A percentile compares a stretch with the other conserved stretches of the same genome.
phyloP scores from a whole-genome alignment of 2,113 vertebrate genomes.

The Heterochromis multidens region DNA sequence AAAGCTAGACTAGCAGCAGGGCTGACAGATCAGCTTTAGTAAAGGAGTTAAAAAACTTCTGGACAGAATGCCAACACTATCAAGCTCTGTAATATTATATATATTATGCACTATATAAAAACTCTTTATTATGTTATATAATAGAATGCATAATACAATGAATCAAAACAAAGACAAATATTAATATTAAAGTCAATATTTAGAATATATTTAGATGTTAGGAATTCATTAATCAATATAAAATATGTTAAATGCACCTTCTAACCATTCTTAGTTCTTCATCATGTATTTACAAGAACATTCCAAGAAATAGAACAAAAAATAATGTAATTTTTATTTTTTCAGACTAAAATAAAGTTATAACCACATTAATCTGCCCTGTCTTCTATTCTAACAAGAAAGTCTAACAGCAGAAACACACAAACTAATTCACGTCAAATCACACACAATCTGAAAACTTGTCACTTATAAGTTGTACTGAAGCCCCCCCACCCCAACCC shows the following conservation, averaged over 20 bases:
- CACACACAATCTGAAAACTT: background rate
- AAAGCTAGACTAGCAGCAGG: too few species aligned
- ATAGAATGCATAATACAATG: background rate
- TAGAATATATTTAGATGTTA: accelerated
- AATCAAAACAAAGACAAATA: background rate
- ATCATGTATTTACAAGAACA: background rate
- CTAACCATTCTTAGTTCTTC: background rate
- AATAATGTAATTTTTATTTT: background rate
- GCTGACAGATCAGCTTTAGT: too few species aligned
- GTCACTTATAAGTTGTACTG: background rate
- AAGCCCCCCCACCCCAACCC: background rate
- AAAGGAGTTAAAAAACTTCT: too few species aligned
- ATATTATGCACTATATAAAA: background rate
- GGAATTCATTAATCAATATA: background rate
- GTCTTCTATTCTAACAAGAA: background rate
- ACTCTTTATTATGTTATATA: too few species aligned
- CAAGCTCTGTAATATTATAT: background rate
- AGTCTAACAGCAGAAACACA: background rate
- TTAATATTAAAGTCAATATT: background rate
- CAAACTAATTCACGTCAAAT: background rate
- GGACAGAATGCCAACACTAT: too few species aligned
- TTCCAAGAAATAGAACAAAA: background rate
- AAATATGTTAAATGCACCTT: background rate
- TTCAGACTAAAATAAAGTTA: background rate
- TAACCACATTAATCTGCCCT: background rate